Conservation (phyloP, 2,113 vertebrate genomes). For the Salminus brasiliensis region DNA sequence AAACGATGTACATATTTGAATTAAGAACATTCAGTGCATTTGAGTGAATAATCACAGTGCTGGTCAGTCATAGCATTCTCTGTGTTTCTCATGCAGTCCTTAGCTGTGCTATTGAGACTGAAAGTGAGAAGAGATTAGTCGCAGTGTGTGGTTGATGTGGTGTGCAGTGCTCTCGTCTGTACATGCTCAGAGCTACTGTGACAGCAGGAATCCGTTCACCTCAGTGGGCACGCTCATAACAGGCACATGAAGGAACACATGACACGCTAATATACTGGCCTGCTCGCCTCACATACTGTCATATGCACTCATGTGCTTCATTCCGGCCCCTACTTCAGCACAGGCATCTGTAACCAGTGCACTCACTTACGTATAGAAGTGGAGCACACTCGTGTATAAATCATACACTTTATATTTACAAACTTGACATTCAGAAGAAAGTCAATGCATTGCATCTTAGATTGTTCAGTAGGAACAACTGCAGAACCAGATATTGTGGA, state of each 20-base stretch:
- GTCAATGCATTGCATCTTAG: background rate
- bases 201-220: slow-evolving; percentile 67
- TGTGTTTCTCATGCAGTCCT: too few relatives aligned
- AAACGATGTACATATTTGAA: background rate
- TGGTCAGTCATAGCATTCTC: background rate
- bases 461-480: background rate
- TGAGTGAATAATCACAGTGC: background rate
- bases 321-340: background rate
- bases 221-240: slow-evolving; percentile 55
- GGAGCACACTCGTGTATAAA: background rate
- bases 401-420: background rate
- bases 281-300: background rate
- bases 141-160: slow-evolving; percentile 18
- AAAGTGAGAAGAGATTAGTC: background rate
- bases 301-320: background rate
- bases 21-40: background rate
- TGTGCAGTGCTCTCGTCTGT: slow-evolving; percentile 33
- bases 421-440: background rate
- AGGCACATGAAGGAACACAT: slow-evolving; percentile 3
- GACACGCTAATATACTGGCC: background rate
- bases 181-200: slow-evolving; percentile 54
- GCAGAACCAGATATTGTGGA: background rate
- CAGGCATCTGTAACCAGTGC: background rate
- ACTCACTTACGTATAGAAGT: background rate
- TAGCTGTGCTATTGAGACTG: background rate